These are phyloP conservation scores for Campylomormyrus numenius DNA, from an alignment of 2,113 vertebrate species.

Conservation along the genomic window DNA sequence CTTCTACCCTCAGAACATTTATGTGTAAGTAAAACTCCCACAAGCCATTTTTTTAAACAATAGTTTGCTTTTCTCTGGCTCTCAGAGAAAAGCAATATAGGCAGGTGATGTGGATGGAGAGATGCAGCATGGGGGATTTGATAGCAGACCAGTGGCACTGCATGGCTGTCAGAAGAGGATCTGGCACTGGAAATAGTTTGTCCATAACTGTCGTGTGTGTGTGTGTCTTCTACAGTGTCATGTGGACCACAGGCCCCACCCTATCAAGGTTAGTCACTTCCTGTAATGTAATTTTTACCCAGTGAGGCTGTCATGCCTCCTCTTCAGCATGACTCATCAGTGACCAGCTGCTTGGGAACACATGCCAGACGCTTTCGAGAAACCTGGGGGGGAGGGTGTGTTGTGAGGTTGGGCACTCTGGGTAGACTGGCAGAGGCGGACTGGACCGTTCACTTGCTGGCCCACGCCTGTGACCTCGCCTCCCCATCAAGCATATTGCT, in stretches of 20 bases:
- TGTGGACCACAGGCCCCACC: background rate
- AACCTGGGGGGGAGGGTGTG: background rate
- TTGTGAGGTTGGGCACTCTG: background rate
- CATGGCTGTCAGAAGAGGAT: background rate
- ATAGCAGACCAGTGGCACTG: background rate
- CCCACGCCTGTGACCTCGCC: background rate
- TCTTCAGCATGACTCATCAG: background rate
- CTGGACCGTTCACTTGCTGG: background rate
- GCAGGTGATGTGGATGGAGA: background rate
- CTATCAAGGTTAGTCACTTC: background rate
- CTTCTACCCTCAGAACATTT: background rate
- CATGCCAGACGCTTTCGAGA: background rate
- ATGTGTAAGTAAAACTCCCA: background rate
- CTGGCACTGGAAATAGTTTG: background rate
- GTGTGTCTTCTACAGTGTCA: background rate
- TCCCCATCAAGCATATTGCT: background rate
- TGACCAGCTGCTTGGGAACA: background rate
- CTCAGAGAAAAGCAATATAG: background rate
- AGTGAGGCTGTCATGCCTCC: background rate
- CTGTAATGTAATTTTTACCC: background rate
- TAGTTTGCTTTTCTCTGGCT: background rate
- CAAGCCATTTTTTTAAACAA: background rate
- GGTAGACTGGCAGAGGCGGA: background rate
- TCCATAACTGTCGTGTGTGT: background rate
- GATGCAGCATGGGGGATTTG: background rate